Evolutionary conservation across 2,113 vertebrate species (phyloP), one percentile per base, ranked within the genome.

Genomic region (Zapornia atra): DNA sequence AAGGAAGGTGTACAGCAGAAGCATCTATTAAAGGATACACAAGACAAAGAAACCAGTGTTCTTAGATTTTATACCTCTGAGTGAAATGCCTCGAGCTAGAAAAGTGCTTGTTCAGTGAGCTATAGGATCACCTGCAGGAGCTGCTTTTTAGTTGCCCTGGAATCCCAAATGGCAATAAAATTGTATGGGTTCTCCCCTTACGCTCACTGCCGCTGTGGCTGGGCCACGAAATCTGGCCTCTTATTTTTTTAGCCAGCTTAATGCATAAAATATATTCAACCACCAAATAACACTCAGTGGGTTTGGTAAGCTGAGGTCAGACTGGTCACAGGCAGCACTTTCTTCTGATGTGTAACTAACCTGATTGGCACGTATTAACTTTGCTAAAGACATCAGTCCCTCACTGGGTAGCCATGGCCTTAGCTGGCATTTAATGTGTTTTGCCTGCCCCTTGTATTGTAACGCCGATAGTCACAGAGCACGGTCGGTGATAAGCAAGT

Each of bases 381-480:
- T 57, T 59, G 77, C 90, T 92, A 17, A 51, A 54, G 65, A 17
- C 48, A 29, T 60, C 80, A 76, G 48, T 75, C 36, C 53, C 75
- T 65, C 53, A 1, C 72, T 36, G 72, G 31, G n/a, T 59, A 66
- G 51, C 63, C 5, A 0, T 50, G 53, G 25, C 4, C 56, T 36
- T 21, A 44, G 57, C 46, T 77, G 60, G 8, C 46, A 5, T 66
- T 88, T 4, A 1, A 22, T 26, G 72, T 34, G 4, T 53, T n/a
- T 53, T 78, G 18, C 9, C 21, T 83, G 76, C 40, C 46, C 63
- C 36, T 26, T 8, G 16, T 16, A 36, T 29, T 8, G 16, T 16
- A 36, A 0, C 4, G 2, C 11, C 0, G 0, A 1, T 7, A 51
- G 53, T 5, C 75, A 33, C 56, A 79, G 69, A 61, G 44, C 61